These are phyloP conservation scores for Microctonus hyperodae DNA, from an alignment of 2,888 invertebrate species.

Conservation along the genomic window DNA sequence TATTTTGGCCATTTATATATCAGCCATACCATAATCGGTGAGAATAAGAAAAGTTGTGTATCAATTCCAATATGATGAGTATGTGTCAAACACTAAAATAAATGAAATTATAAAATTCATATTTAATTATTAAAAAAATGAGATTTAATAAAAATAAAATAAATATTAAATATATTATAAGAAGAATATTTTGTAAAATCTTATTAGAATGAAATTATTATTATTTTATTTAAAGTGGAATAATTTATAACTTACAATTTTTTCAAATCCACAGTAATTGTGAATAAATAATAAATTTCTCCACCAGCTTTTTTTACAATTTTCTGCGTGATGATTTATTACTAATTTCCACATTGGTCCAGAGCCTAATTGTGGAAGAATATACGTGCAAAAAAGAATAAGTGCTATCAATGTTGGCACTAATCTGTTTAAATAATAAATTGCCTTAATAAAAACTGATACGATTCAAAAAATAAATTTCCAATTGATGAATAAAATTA, in stretches of 20 bases:
- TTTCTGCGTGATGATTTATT: slow-evolving; percentile 72
- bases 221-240: not conserved
- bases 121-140: not conserved
- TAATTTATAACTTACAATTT: slow-evolving; percentile 66
- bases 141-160: no score
- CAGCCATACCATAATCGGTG: slow-evolving; percentile 68
- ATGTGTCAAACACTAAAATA: slow-evolving; percentile 72
- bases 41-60: slow-evolving; percentile 71
- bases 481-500: no score
- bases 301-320: slow-evolving; percentile 76
- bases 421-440: slow-evolving; percentile 61
- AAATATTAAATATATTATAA: no score
- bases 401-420: slow-evolving; percentile 72
- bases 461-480: slow-evolving; percentile 18
- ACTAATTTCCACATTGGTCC: slow-evolving; percentile 77
- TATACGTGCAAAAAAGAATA: slow-evolving; percentile 73
- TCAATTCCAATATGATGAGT: slow-evolving; percentile 78
- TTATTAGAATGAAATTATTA: no score
- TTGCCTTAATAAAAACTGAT: slow-evolving; percentile 17
- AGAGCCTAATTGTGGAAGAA: slow-evolving; percentile 69
- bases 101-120: slow-evolving; percentile 6
- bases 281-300: slow-evolving; percentile 75
- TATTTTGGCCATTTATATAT: slow-evolving; percentile 70
- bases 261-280: slow-evolving; percentile 76
- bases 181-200: no score